Percentiles rank a stretch among this genome's conserved stretches.
Conservation (phyloP, 2,797 vertebrate species). For the Rhodeus uyekii region DNA sequence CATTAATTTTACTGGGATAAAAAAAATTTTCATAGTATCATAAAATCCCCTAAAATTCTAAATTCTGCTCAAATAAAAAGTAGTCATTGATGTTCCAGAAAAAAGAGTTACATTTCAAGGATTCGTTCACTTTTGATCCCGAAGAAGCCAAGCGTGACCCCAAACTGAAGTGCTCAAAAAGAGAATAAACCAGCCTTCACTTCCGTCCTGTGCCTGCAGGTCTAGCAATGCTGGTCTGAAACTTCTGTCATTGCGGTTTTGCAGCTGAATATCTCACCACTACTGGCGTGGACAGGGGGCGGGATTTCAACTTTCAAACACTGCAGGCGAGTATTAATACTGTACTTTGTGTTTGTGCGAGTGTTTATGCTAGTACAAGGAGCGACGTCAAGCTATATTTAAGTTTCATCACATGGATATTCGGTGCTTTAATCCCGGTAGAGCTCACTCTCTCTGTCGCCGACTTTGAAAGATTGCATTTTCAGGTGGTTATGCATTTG, state of each 20-base stretch:
- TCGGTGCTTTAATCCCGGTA: constrained; percentile 16
- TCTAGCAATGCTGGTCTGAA: not conserved
- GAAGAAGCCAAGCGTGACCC: too few relatives aligned
- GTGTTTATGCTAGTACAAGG: not conserved
- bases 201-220: not conserved
- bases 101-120: too few relatives aligned
- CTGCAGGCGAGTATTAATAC: not conserved
- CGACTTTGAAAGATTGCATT: not conserved
- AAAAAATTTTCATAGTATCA: too few relatives aligned
- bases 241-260: not conserved
- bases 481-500: not conserved
- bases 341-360: not conserved
- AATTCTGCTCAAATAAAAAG: too few relatives aligned
- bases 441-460: not conserved
- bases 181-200: not conserved
- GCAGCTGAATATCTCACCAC: not conserved
- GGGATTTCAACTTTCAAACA: constrained; percentile 36
- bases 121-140: too few relatives aligned
- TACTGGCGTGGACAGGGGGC: constrained; percentile 18
- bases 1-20: too few relatives aligned
- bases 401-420: not conserved
- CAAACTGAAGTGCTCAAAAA: not conserved
- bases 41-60: too few relatives aligned
- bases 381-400: not conserved
- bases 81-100: too few relatives aligned